Evolutionary conservation across 2,888 invertebrate genomes (phyloP).

Genomic region (Alentia gelatinosa): DNA sequence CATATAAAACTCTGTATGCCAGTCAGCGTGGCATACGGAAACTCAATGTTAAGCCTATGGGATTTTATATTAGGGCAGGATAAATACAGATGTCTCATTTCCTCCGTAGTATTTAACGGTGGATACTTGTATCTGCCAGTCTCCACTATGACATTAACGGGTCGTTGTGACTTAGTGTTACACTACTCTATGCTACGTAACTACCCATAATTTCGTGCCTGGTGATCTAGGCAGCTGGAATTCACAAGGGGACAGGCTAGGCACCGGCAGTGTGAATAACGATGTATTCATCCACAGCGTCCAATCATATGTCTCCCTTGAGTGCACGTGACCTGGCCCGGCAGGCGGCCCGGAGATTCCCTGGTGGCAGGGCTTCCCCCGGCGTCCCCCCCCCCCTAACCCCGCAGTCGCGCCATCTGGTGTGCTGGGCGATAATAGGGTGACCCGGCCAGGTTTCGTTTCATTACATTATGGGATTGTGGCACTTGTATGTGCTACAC

Average conservation of each 20-base stretch:
- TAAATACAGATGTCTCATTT: too few species aligned
- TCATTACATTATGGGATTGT: slow-evolving; percentile 4
- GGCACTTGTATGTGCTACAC: background rate
- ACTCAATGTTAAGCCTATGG: too few species aligned
- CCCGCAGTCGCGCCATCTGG: background rate
- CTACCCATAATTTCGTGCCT: background rate
- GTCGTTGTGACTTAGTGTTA: too few species aligned
- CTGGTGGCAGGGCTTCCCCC: slow-evolving; percentile 11
- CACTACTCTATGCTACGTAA: background rate
- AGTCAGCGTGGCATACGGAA: too few species aligned
- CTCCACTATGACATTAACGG: too few species aligned
- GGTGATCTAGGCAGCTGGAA: background rate
- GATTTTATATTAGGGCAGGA: too few species aligned
- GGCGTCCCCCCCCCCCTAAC: background rate
- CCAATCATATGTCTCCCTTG: slow-evolving; percentile 31
- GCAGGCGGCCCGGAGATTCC: background rate
- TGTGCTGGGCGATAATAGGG: background rate
- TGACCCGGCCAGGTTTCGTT: background rate
- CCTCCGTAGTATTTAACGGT: too few species aligned
- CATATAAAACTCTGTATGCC: too few species aligned
- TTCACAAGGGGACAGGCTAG: background rate
- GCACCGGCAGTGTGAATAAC: slow-evolving; percentile 12
- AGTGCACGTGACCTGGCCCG: slow-evolving; percentile 2
- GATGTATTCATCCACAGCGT: background rate
- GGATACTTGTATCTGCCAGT: too few species aligned